These are phyloP conservation scores for Diprion similis DNA, from an alignment of 1,140 invertebrate genomes.

Conservation along the genomic window DNA sequence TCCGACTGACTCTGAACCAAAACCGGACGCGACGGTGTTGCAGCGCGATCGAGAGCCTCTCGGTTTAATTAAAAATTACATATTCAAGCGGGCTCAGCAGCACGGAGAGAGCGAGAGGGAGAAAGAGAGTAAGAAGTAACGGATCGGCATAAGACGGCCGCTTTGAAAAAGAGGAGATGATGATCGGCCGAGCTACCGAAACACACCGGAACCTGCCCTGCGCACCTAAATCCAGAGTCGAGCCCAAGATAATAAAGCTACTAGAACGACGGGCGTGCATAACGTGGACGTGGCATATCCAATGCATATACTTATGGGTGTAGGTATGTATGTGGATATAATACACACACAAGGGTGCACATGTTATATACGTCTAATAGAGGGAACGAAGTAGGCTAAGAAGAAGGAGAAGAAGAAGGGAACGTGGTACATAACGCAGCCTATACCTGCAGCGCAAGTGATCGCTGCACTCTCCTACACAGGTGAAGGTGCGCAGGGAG, in stretches of 20 bases:
- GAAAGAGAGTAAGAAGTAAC: neutral
- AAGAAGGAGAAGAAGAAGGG: no score
- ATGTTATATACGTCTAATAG: neutral
- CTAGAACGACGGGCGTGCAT: slow-evolving; percentile 16
- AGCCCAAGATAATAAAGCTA: slow-evolving; percentile 10
- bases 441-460: neutral
- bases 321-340: no score
- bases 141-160: neutral
- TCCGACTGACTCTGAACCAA: no score
- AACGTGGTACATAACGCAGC: neutral
- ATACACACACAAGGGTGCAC: neutral
- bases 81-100: neutral
- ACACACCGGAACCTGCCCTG: neutral
- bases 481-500: neutral
- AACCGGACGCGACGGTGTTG: neutral
- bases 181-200: neutral
- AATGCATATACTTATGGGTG: slow-evolving; percentile 1
- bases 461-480: no score
- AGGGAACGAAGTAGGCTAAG: neutral
- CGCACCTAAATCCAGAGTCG: neutral
- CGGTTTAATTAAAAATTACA: slow-evolving; percentile 6
- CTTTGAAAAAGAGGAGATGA: neutral
- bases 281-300: slow-evolving; percentile 10
- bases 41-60: neutral
- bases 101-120: neutral